Evolutionary conservation across 2,113 vertebrate genomes (phyloP).

Genomic region (Gobius niger): DNA sequence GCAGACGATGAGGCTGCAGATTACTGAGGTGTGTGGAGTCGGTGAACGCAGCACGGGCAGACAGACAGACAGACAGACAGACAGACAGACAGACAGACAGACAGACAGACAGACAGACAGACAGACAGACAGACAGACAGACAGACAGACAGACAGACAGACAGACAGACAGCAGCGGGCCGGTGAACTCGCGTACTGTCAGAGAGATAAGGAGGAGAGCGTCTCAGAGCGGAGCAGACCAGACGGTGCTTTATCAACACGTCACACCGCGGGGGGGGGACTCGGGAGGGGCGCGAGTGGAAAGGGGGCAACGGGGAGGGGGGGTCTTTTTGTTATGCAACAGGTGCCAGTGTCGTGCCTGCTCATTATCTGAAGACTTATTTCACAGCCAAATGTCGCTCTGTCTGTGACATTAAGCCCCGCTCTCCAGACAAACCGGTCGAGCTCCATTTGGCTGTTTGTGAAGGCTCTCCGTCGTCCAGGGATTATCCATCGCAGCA

Average conservation of each 20-base stretch:
- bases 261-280: constrained; percentile 60
- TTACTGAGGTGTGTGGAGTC: constrained; percentile 60
- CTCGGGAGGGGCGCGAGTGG: constrained; percentile 22
- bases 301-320: constrained; percentile 18
- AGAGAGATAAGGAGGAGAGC: constrained; percentile 72
- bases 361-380: constrained; percentile 13
- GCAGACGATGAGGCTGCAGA: constrained; percentile 62
- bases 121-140: constrained; percentile 25
- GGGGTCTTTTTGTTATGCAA: constrained; percentile 70
- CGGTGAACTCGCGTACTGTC: constrained; percentile 48
- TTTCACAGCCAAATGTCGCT: constrained; percentile 8
- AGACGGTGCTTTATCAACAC: constrained; percentile 66
- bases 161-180: constrained; percentile 35
- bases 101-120: constrained; percentile 31
- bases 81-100: constrained; percentile 26
- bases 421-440: neutral
- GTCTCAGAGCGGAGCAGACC: constrained; percentile 54
- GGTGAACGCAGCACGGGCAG: constrained; percentile 28
- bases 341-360: constrained; percentile 73
- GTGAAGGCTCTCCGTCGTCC: too few relatives aligned
- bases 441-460: too few relatives aligned
- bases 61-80: constrained; percentile 27
- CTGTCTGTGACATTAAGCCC: constrained; percentile 30
- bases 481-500: too few relatives aligned
- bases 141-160: constrained; percentile 26